Base-by-base conservation (phyloP, 2,888 invertebrate genomes). In the Sycophila texana region DNA sequence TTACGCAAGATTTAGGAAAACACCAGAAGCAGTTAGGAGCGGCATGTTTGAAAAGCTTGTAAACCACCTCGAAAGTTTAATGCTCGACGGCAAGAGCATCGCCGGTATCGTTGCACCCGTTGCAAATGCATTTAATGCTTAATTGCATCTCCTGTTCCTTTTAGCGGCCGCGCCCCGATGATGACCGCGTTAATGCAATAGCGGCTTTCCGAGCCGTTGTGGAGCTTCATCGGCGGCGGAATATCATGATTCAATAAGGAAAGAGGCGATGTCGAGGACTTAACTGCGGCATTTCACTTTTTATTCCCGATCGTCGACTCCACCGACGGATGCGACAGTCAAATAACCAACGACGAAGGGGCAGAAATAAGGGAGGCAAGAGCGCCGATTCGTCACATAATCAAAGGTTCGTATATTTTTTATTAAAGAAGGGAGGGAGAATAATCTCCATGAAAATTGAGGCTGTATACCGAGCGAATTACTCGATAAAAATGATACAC, bases 51-150 rank as follows among this genome's bases (percentile, higher is more conserved):
- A 75, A 63, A 72, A 79, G 60, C 74, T 51, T 18, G 60, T 51
- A 39, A 4, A 58, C 30, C 7, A 7, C 51, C 14, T 57, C 20
- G 47, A 74, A 72, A 67, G 72, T 79, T 79, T 79, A 39, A 39
- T 39, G 58, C 63, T 63, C 60, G 60, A 77, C 30, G 53, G 4
- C 66, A 74, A 58, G 77, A 79, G 0, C 63, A 47, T 39, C 73
- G 81, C 81, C 76, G 71, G 79, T 81, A 82, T 83, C 82, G 81
- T 79, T 82, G 80, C 73, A 70, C 79, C 39, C 57, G 81, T 58
- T 73, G 75, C 67, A 76, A 81, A 80, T 79, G 81, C 82, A 80
- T 75, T 75, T 76, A 75, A 79, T 79, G 61, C 75, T 79, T 79
- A 79, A 79, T 79, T 79, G 79, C 75, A 72, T 79, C 72, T 72